Percentiles rank a stretch among this genome's conserved stretches.
phyloP scores from a whole-genome alignment of 2,113 vertebrate genomes.

The Misgurnus anguillicaudatus region DNA sequence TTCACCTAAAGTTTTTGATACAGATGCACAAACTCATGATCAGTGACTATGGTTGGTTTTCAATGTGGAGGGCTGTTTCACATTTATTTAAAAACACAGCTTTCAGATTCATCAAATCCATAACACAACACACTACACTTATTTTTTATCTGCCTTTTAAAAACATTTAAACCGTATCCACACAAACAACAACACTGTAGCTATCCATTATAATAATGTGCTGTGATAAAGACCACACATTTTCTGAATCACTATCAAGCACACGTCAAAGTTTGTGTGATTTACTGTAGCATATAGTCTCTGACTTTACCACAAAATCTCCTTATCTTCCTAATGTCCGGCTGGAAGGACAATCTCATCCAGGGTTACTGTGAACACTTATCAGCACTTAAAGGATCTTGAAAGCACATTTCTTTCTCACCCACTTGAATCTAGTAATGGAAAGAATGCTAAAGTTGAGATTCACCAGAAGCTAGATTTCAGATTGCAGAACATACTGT shows the following conservation, averaged over 20 bases:
- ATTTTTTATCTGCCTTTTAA: neutral
- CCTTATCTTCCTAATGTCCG: constrained; percentile 9
- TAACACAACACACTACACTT: too few species aligned
- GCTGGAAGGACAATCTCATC: neutral
- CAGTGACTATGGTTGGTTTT: too few species aligned
- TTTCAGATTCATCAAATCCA: too few species aligned
- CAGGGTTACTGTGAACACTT: constrained; percentile 21
- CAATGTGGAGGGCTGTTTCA: too few species aligned
- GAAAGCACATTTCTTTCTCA: constrained; percentile 18
- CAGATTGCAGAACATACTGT: neutral
- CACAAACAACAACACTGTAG: constrained; percentile 7
- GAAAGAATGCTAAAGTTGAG: constrained; percentile 27
- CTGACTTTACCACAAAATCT: constrained; percentile 10
- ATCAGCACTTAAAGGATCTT: constrained; percentile 4
- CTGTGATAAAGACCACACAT: constrained; percentile 4
- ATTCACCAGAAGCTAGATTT: neutral
- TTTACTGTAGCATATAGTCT: neutral
- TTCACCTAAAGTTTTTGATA: too few species aligned
- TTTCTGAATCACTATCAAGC: neutral
- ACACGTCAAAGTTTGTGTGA: neutral
- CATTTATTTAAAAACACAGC: too few species aligned
- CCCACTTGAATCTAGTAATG: constrained; percentile 23
- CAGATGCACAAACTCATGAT: too few species aligned
- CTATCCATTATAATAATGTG: neutral
- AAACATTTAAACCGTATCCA: neutral